Conservation (phyloP, 2,113 vertebrate genomes). For the Capreolus pygargus region DNA sequence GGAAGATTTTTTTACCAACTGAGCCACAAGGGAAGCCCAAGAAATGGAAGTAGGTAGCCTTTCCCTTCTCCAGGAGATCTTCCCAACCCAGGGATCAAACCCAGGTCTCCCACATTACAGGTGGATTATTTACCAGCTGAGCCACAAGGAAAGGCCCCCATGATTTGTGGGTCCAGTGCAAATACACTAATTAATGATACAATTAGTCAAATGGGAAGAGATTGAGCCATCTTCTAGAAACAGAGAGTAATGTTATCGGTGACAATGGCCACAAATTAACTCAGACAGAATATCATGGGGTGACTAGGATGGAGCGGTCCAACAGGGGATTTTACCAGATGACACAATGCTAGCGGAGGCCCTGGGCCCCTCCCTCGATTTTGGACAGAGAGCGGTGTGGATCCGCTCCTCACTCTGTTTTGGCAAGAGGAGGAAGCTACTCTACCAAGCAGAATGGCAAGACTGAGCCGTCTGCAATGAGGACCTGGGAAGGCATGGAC, state of each 20-base stretch:
- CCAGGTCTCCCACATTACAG: not conserved
- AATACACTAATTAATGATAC: not conserved
- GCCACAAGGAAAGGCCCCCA: not conserved
- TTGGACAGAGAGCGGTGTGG: too few relatives aligned
- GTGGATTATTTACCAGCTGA: not conserved
- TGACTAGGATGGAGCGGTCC: too few relatives aligned
- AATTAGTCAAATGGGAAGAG: not conserved
- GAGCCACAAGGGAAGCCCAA: not conserved
- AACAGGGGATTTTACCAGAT: not conserved
- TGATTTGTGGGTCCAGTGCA: not conserved
- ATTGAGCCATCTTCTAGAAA: not conserved
- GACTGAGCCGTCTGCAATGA: not conserved
- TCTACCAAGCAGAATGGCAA: not conserved
- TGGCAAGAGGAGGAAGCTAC: not conserved
- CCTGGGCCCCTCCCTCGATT: too few relatives aligned
- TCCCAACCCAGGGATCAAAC: not conserved
- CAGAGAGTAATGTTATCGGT: rapidly evolving
- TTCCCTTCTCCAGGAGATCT: not conserved
- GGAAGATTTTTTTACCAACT: not conserved
- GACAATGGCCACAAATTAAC: not conserved
- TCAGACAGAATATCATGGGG: not conserved
- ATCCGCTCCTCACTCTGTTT: not conserved
- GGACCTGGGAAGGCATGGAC: not conserved
- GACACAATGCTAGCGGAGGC: too few relatives aligned
- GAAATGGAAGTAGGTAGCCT: not conserved